These are phyloP conservation scores for Cepaea hortensis DNA, from an alignment of 2,888 invertebrate genomes.

Conservation along the genomic window DNA sequence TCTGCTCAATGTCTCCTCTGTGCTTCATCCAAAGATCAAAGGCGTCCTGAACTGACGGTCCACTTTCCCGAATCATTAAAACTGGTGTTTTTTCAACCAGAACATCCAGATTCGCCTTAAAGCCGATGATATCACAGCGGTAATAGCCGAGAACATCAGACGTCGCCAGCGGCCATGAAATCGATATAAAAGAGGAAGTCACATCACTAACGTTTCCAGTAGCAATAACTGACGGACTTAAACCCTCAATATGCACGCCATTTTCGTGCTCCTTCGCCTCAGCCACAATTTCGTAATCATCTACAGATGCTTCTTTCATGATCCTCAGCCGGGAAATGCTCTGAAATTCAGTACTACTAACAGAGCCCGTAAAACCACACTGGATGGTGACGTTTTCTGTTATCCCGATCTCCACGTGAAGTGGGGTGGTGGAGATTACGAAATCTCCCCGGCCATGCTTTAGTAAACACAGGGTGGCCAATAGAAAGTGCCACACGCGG, in stretches of 20 bases:
- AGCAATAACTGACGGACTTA: not conserved
- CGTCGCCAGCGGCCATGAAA: slow-evolving; percentile 6
- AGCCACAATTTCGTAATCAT: not conserved
- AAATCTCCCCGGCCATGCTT: not conserved
- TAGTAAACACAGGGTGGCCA: not conserved
- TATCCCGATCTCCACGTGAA: not conserved
- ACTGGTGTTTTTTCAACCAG: not conserved
- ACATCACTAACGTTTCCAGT: not conserved
- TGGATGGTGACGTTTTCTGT: not conserved
- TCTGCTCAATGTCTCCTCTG: not conserved
- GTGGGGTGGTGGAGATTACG: not conserved
- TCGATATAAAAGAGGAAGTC: not conserved
- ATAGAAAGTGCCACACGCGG: not conserved
- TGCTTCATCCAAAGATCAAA: slow-evolving; percentile 18
- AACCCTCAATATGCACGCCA: not conserved
- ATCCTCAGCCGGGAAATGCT: not conserved
- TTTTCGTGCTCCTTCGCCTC: not conserved
- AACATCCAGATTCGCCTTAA: not conserved
- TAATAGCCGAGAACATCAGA: not conserved
- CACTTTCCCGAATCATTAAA: not conserved
- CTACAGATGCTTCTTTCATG: not conserved
- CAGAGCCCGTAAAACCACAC: not conserved
- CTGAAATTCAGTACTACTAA: not conserved
- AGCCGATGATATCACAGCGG: slow-evolving; percentile 32
- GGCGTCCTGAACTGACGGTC: not conserved